Evolutionary conservation across 2,797 vertebrate species (phyloP).

Genomic region (Mycteria americana): DNA sequence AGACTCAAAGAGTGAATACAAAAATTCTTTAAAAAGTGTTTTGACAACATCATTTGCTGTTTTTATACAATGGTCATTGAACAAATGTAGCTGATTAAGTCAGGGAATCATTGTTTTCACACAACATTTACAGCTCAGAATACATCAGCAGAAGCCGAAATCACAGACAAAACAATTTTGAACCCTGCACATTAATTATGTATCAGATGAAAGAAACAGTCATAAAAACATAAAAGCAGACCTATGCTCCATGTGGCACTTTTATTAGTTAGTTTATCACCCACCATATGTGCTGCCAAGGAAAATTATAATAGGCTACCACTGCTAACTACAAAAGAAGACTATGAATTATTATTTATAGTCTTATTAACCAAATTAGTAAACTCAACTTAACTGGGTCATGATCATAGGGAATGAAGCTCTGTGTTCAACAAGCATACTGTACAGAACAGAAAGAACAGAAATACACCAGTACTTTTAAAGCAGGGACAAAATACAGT

Average conservation of each 20-base stretch:
- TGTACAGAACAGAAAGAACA: not conserved
- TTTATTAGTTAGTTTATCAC: conserved; percentile 75
- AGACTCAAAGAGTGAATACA: not conserved
- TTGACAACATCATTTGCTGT: not conserved
- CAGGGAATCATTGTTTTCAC: not conserved
- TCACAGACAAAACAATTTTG: conserved; percentile 34
- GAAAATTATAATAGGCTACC: conserved; percentile 66
- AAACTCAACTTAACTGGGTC: conserved; percentile 42
- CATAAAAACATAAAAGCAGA: conserved; percentile 66
- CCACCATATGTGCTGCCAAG: conserved; percentile 58
- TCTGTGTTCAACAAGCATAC: not conserved
- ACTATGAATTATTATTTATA: conserved; percentile 66
- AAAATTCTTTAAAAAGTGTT: not conserved
- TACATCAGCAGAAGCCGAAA: conserved; percentile 10
- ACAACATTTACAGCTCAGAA: not conserved
- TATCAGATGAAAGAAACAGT: conserved; percentile 57
- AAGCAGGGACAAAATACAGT: not conserved
- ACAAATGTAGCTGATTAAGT: not conserved
- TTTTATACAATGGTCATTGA: not conserved
- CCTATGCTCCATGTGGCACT: conserved; percentile 52
- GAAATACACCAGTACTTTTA: not conserved
- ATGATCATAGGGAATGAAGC: not conserved
- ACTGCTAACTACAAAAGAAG: conserved; percentile 50
- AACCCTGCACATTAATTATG: conserved; percentile 61
- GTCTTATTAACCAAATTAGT: conserved; percentile 66